Percentiles rank a stretch among this genome's conserved stretches.
phyloP scores from a whole-genome alignment of 2,113 vertebrate species.

The Talpa occidentalis region DNA sequence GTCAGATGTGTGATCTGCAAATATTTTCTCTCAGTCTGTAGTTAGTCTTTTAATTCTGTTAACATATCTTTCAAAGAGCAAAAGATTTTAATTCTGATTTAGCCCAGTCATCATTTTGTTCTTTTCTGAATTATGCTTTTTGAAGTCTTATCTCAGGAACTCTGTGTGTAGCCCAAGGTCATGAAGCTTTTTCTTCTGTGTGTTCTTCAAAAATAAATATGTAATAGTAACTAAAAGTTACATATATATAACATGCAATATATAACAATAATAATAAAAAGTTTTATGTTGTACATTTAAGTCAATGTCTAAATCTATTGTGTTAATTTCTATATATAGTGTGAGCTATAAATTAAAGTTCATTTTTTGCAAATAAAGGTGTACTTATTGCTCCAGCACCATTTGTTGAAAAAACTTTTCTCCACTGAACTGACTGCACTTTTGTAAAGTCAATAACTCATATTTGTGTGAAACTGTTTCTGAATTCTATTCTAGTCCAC shows the following conservation, averaged over 20 bases:
- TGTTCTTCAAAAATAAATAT: constrained; percentile 28
- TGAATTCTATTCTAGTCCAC: constrained; percentile 25
- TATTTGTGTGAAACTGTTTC: constrained; percentile 33
- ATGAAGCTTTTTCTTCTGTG: neutral
- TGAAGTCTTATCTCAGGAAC: neutral
- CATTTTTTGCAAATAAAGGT: constrained; percentile 4
- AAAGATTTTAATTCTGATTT: constrained; percentile 49
- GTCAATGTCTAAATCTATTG: neutral
- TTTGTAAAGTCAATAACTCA: constrained; percentile 18
- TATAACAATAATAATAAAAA: neutral
- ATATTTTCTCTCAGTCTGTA: neutral
- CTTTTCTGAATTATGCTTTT: constrained; percentile 1
- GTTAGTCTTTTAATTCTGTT: constrained; percentile 28
- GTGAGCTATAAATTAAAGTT: neutral
- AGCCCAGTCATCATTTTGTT: neutral
- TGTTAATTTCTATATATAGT: constrained; percentile 31
- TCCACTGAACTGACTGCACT: neutral
- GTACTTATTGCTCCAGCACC: neutral
- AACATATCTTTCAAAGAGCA: neutral
- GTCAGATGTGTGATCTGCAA: neutral
- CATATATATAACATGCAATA: no score
- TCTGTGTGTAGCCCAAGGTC: neutral
- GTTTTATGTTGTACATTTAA: constrained; percentile 37
- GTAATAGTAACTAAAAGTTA: no score
- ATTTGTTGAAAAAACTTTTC: neutral